These are phyloP conservation scores for Paramisgurnus dabryanus DNA, from an alignment of 2,113 vertebrate genomes.

Conservation along the genomic window DNA sequence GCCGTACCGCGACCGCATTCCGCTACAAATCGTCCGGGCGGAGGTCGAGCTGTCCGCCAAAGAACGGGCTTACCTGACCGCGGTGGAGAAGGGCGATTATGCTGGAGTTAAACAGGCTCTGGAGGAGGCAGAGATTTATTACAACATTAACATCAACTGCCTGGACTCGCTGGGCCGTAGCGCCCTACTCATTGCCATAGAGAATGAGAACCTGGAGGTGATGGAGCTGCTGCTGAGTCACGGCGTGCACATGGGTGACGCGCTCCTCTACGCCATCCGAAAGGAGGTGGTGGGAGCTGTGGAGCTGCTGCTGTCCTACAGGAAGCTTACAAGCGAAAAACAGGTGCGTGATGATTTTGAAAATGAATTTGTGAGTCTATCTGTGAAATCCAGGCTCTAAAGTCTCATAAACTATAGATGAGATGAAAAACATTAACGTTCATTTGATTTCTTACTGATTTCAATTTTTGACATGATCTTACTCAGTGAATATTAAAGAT, in stretches of 20 bases:
- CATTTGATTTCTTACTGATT: too few species aligned
- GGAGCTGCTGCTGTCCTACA: constrained; percentile 92
- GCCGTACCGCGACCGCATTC: constrained; percentile 94
- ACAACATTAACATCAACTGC: constrained; percentile 98
- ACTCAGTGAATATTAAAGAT: too few species aligned
- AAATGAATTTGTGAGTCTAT: too few species aligned
- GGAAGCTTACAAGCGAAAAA: constrained; percentile 88
- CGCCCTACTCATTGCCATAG: constrained; percentile 96
- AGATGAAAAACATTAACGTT: too few species aligned
- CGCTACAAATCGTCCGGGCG: constrained; percentile 92
- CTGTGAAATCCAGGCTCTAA: too few species aligned
- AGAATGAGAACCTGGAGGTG: constrained; percentile 98
- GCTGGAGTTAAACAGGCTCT: constrained; percentile 91
- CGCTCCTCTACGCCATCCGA: constrained; percentile 93
- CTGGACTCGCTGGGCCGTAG: constrained; percentile 96
- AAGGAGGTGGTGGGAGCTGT: constrained; percentile 98
- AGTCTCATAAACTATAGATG: too few species aligned
- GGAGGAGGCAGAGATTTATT: constrained; percentile 95
- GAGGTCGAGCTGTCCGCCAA: constrained; percentile 91
- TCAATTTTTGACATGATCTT: too few species aligned
- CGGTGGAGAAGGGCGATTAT: constrained; percentile 97
- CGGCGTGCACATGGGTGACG: constrained; percentile 89
- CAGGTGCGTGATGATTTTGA: constrained; percentile 64
- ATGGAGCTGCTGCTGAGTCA: constrained; percentile 95
- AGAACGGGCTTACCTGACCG: constrained; percentile 92